Conservation (phyloP, 2,113 vertebrate genomes). For the Percina caprodes region DNA sequence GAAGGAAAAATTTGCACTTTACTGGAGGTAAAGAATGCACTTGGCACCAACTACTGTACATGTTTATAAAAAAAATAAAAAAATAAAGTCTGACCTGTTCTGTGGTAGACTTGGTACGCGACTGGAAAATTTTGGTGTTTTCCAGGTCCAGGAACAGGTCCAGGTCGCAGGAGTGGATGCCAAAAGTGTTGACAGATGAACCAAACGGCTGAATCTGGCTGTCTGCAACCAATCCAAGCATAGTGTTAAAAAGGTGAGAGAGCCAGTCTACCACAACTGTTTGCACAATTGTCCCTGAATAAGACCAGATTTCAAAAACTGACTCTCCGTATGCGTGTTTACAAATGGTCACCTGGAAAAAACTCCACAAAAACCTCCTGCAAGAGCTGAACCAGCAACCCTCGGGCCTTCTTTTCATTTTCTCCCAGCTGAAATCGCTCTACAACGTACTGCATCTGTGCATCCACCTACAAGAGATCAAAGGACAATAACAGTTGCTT, state of each 20-base stretch:
- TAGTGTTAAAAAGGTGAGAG: not conserved
- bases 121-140: slow-evolving; percentile 87
- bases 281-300: not conserved
- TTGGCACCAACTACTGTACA: not conserved
- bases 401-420: slow-evolving; percentile 85
- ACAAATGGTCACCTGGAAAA: slow-evolving; percentile 87
- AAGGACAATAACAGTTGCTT: not conserved
- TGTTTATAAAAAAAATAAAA: too few species aligned
- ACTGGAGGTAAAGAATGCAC: not conserved
- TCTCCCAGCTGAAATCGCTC: slow-evolving; percentile 87
- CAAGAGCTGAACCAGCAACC: slow-evolving; percentile 88
- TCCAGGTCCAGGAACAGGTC: slow-evolving; percentile 93
- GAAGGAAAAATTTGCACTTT: not conserved
- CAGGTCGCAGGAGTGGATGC: slow-evolving; percentile 90
- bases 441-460: slow-evolving; percentile 87
- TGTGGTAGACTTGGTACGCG: slow-evolving; percentile 57
- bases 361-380: slow-evolving; percentile 93
- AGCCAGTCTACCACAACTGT: not conserved
- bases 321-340: not conserved
- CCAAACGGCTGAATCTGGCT: slow-evolving; percentile 90
- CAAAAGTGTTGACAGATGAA: slow-evolving; percentile 92
- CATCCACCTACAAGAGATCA: slow-evolving; percentile 80
- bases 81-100: slow-evolving; percentile 71
- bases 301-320: not conserved
- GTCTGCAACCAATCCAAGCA: slow-evolving; percentile 74